Percentiles rank a stretch among this genome's conserved stretches.
Conservation (phyloP, 2,113 vertebrate genomes). For the Phrynosoma blainvillii region DNA sequence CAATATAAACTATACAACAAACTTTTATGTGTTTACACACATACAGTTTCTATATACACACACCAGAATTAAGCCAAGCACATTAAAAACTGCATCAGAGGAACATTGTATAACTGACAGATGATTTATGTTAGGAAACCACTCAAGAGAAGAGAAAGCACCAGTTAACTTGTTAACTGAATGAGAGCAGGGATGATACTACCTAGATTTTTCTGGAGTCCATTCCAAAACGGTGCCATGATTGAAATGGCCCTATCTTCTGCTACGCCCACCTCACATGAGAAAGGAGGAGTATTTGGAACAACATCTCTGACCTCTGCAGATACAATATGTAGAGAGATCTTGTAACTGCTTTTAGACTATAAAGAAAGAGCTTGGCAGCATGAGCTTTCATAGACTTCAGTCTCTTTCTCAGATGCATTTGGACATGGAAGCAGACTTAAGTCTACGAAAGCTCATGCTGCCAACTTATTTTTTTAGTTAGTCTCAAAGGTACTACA, state of each 20-base stretch:
- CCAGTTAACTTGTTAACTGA: not conserved
- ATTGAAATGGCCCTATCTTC: not conserved
- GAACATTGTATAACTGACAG: too few species aligned
- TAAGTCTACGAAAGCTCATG: too few species aligned
- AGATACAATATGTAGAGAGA: too few species aligned
- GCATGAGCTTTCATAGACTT: too few species aligned
- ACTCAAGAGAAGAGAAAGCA: not conserved
- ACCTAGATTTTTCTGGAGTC: not conserved
- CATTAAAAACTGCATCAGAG: not conserved
- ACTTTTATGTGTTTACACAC: not conserved
- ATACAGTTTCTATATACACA: not conserved
- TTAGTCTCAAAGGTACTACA: too few species aligned
- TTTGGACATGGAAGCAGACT: too few species aligned
- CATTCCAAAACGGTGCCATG: not conserved
- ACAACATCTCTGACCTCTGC: not conserved
- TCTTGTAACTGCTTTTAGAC: too few species aligned
- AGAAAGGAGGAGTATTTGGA: conserved; percentile 24
- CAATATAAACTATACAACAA: not conserved
- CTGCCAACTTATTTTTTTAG: too few species aligned
- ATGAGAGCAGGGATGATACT: not conserved
- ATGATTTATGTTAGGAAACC: not conserved
- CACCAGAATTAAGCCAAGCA: not conserved
- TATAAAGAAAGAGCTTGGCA: too few species aligned
- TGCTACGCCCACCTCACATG: not conserved
- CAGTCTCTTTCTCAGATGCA: too few species aligned